Base-by-base conservation (phyloP, 2,888 invertebrate species). In the Thera britannica region DNA sequence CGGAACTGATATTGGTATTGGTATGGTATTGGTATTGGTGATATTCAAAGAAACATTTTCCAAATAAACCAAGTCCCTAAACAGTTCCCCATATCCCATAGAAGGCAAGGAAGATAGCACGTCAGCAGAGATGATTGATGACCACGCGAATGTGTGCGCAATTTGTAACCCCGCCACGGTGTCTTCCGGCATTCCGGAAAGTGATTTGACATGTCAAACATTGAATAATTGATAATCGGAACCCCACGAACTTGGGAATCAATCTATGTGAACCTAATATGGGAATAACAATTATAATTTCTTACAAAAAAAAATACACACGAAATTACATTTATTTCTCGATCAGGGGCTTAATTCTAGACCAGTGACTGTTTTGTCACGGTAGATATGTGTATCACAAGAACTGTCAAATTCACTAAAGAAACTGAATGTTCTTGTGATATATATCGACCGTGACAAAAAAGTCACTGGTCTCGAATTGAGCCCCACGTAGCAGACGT, bases 51-150 rank as follows among this genome's bases (percentile, higher is more conserved):
- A 7, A 11, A 36, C n/a, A 7, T 12, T 49, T 59, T 8, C 12
- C 34, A 58, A 12, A 46, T 46, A 59, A 52, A 38, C 36, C 61
- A 44, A 72, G 71, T 60, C 61, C 56, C 58, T 67, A 60, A 68
- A 70, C 66, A 67, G 72, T 71, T 72, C 57, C 62, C 52, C 49
- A 51, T 46, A 68, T 35, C 57, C 51, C 56, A n/a, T 63, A 67
- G 67, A 67, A 60, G 73, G 71, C 66, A 54, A 61, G 56, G 62
- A 68, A 72, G 70, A 73, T 71, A 73, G 71, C 71, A 72, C 63
- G 67, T 60, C 72, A 56, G n/a, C 5, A 38, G 11, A 54, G 69
- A 73, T 76, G 75, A 77, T 77, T 73, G 74, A 77, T 77, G 68
- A 72, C 65, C 70, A 57, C 46, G 71, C 68, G 74, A 69, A 74